Percentiles rank a stretch among this genome's conserved stretches.
Conservation (phyloP, 2,113 vertebrate species). For the Sphyrna mokarran region DNA sequence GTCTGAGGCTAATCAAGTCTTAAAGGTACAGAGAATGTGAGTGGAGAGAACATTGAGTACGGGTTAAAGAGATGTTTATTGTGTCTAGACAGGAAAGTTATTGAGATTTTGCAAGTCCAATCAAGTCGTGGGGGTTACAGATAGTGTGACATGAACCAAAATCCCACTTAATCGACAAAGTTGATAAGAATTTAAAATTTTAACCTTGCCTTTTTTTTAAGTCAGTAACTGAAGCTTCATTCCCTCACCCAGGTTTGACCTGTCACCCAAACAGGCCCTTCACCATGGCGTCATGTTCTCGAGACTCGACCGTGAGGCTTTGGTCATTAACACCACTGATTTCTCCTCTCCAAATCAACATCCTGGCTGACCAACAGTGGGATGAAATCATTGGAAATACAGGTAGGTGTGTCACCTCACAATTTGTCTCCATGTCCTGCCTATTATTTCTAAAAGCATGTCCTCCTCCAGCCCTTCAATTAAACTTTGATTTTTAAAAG, state of each 20-base stretch:
- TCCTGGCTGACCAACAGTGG: slow-evolving; percentile 79
- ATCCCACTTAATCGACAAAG: no score
- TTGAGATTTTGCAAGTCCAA: no score
- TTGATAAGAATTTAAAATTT: background rate
- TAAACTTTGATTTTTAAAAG: background rate
- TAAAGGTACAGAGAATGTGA: no score
- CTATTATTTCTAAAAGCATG: background rate
- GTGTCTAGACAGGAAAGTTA: no score
- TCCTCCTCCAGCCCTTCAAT: background rate
- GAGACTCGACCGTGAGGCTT: slow-evolving; percentile 91
- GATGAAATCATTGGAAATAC: slow-evolving; percentile 84
- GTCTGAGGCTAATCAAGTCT: no score
- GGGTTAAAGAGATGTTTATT: no score
- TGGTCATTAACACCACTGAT: slow-evolving; percentile 87
- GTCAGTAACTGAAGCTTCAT: background rate
- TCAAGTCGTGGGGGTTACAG: no score
- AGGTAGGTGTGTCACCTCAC: slow-evolving; percentile 54
- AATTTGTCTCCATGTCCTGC: background rate
- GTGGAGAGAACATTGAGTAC: no score
- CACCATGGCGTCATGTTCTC: slow-evolving; percentile 93
- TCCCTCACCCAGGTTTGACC: slow-evolving; percentile 65
- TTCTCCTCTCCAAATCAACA: slow-evolving; percentile 75
- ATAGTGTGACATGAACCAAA: no score
- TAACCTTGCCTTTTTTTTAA: background rate
- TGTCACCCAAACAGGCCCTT: slow-evolving; percentile 86